Base-by-base conservation (phyloP, 64 coral and sea anemone genomes). In the Montipora efflorescens region DNA sequence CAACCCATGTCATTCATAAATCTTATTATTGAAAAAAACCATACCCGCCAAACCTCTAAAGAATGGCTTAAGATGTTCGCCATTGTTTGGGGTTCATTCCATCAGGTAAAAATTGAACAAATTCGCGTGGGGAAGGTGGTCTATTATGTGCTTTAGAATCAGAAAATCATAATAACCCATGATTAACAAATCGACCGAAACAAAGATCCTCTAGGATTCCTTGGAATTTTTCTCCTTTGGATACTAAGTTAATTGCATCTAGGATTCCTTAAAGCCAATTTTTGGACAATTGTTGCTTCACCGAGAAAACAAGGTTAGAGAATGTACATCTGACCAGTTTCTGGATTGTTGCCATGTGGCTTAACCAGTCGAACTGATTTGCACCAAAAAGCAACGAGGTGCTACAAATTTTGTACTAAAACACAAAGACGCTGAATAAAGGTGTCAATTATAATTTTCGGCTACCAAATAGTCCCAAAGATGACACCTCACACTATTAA, bases 1-100 rank as follows among this genome's bases (percentile, higher is more conserved):
- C 82, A 50, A 86, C 72, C 66, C 66, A 86, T 86, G 82, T 86
- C 82, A 86, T 86, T 86, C 82, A 86, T 71, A 48, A 46, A 86
- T 70, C 66, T 72, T 49, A 86, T 86, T 16, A 71, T 71, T 71
- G 68, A n/a, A 47, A 18, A 82, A 86, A 86, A 48, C 67, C 11
- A 4, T 12, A 86, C 82, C 64, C 49, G 82, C 66, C 20, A 47
- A 51, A 18, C 2, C 62, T 13, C 45, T 10, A 50, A 48, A 86
- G 82, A 86, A 86, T 86, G 68, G 64, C 66, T 72, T 22, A 50
- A 71, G 67, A 86, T 86, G 67, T 51, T 50, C 15, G 5, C 66
- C 64, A 70, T 86, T 86, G 82, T 86, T 16, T 22, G 19, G 16
- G 45, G 21, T 22, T 86, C 46, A 86, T 86, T 72, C 47, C 82